Conservation (phyloP, 2,888 invertebrate species). For the Tenodera sinensis region DNA sequence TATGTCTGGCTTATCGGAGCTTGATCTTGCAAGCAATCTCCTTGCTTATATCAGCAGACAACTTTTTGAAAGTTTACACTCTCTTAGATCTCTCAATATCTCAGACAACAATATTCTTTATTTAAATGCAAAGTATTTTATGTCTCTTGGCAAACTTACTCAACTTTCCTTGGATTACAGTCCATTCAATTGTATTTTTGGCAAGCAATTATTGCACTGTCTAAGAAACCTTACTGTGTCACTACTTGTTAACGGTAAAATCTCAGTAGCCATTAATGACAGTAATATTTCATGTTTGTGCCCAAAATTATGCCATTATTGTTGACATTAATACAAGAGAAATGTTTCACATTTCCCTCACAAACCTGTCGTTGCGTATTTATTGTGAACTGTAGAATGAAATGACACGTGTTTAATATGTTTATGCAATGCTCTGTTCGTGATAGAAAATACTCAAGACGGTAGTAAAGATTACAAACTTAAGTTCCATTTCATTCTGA, state of each 20-base stretch:
- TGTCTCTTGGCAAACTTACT: background rate
- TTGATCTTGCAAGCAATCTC: background rate
- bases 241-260: background rate
- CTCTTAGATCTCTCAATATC: background rate
- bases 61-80: background rate
- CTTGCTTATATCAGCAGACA: background rate
- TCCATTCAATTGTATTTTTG: background rate
- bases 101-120: background rate
- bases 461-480: no score
- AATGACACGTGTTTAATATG: no score
- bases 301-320: background rate
- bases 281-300: background rate
- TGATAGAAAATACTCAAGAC: no score
- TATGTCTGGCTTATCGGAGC: background rate
- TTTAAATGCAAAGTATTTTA: background rate
- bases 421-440: no score
- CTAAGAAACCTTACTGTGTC: background rate
- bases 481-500: no score
- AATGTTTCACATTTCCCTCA: no score
- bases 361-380: no score
- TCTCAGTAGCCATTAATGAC: background rate
- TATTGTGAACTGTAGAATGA: no score
- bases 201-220: background rate
- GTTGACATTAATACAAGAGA: no score
- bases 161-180: background rate